These are phyloP conservation scores for Chymomyza fuscimana DNA, from an alignment of 2,888 invertebrate genomes.

Conservation along the genomic window DNA sequence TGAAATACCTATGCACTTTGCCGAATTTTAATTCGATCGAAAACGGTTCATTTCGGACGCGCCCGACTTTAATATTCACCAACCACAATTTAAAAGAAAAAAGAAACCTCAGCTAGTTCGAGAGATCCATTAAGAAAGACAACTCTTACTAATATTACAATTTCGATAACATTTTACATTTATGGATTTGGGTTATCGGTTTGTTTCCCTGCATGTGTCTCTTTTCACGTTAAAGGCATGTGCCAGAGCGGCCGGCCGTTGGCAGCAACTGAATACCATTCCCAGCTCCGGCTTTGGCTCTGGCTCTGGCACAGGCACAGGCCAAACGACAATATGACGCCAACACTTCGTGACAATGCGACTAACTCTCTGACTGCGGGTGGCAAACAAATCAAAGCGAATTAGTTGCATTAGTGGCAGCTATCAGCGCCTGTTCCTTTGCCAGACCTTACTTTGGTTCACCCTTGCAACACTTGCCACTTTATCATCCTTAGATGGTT, in stretches of 20 bases:
- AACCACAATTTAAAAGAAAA: too few species aligned
- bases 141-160: neutral
- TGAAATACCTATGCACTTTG: too few species aligned
- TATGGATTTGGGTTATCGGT: neutral
- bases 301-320: neutral
- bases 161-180: neutral
- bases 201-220: neutral
- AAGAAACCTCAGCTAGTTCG: too few species aligned
- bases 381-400: constrained; percentile 52
- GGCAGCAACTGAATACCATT: neutral
- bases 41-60: too few species aligned
- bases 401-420: constrained; percentile 51
- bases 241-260: constrained; percentile 6
- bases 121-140: too few species aligned
- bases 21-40: too few species aligned
- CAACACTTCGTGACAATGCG: constrained; percentile 46
- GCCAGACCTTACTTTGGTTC: constrained; percentile 5
- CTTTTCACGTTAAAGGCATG: neutral
- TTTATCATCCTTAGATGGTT: neutral
- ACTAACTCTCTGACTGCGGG: constrained; percentile 18
- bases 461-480: neutral
- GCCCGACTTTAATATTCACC: too few species aligned
- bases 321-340: neutral
- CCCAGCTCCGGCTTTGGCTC: neutral
- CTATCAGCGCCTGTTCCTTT: constrained; percentile 40